A percentile compares a stretch with the other conserved stretches of the same genome.
phyloP scores from a whole-genome alignment of 37 sponge, comb jelly and placozoan genomes.

The Beroe forskalii region DNA sequence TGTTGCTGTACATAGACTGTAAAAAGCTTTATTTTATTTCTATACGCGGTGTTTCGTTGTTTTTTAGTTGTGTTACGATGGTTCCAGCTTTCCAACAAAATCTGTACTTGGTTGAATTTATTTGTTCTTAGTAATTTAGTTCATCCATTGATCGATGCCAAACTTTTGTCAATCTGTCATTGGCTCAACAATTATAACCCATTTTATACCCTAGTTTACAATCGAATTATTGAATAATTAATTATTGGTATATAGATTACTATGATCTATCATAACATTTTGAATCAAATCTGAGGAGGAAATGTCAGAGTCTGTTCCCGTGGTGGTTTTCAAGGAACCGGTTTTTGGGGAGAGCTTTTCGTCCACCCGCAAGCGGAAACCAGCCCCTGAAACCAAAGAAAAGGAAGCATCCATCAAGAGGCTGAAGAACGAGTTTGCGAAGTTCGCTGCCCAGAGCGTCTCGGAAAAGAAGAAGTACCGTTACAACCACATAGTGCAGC shows the following conservation, averaged over 20 bases:
- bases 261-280: too few species aligned
- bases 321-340: constrained; percentile 32
- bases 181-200: too few species aligned
- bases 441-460: constrained; percentile 3
- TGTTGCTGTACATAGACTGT: not conserved
- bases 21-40: not conserved
- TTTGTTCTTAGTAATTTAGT: too few species aligned
- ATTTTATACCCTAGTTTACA: too few species aligned
- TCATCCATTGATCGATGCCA: too few species aligned
- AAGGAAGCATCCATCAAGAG: constrained; percentile 18
- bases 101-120: too few species aligned
- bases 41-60: not conserved
- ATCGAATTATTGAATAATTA: too few species aligned
- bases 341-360: not conserved
- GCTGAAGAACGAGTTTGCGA: constrained; percentile 7
- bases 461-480: constrained; percentile 57
- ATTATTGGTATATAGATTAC: too few species aligned
- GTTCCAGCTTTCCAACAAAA: too few species aligned
- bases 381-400: not conserved
- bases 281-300: too few species aligned
- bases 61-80: not conserved
- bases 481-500: constrained; percentile 8
- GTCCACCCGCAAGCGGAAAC: constrained; percentile 22
- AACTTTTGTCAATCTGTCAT: too few species aligned
- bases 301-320: constrained; percentile 37